Evolutionary conservation across 2,797 vertebrate genomes (phyloP).

Genomic region (Pterois miles): DNA sequence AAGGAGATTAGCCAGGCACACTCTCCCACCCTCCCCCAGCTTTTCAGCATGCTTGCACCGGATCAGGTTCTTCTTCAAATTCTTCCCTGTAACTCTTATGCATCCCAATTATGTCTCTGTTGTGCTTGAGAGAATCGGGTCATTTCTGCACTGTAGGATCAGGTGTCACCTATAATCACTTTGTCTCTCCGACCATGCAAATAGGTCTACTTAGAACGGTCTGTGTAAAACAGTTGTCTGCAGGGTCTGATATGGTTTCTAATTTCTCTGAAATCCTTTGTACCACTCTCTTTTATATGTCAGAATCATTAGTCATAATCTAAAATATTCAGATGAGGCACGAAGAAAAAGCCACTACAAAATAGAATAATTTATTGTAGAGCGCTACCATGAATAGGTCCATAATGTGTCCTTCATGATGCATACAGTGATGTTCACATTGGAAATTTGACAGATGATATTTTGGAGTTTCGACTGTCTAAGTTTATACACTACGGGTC

Average conservation of each 20-base stretch:
- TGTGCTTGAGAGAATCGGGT: slow-evolving; percentile 56
- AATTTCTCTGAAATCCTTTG: slow-evolving; percentile 6
- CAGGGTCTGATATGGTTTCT: slow-evolving; percentile 20
- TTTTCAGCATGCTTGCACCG: slow-evolving; percentile 72
- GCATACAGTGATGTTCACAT: slow-evolving; percentile 78
- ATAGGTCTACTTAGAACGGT: slow-evolving; percentile 22
- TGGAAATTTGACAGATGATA: slow-evolving; percentile 71
- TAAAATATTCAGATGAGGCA: slow-evolving; percentile 34
- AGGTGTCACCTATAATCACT: slow-evolving; percentile 47
- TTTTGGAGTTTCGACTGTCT: slow-evolving; percentile 53
- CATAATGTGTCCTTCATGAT: slow-evolving; percentile 68
- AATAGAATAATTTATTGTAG: slow-evolving; percentile 85
- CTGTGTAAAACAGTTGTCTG: slow-evolving; percentile 19
- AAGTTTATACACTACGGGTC: slow-evolving; percentile 56
- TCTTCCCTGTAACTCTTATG: slow-evolving; percentile 56
- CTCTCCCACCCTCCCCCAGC: slow-evolving; percentile 52
- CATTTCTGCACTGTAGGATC: slow-evolving; percentile 54
- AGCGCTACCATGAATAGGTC: slow-evolving; percentile 76
- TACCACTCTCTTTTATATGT: slow-evolving; percentile 7
- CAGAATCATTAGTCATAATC: slow-evolving; percentile 14
- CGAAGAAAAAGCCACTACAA: slow-evolving; percentile 69
- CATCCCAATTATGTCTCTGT: slow-evolving; percentile 58
- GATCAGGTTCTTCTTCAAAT: slow-evolving; percentile 71
- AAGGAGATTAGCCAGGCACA: slow-evolving; percentile 79
- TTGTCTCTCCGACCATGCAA: slow-evolving; percentile 38